These are phyloP conservation scores for Sinotaia quadrata DNA, from an alignment of 2,888 invertebrate species.

Conservation along the genomic window DNA sequence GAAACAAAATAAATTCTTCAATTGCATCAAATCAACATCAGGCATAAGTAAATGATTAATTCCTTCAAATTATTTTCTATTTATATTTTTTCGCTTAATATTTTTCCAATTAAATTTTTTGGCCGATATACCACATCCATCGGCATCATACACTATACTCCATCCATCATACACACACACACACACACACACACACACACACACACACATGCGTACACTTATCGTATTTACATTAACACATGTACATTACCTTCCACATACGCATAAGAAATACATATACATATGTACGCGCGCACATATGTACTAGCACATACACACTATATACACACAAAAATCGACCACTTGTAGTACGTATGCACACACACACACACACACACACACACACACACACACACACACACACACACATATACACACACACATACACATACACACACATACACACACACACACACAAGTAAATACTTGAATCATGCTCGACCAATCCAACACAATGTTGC, in stretches of 20 bases:
- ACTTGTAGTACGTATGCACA: neutral
- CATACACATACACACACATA: neutral
- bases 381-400: conserved; percentile 2
- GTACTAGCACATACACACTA: neutral
- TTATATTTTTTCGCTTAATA: too few relatives aligned
- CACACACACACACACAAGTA: neutral
- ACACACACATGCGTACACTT: too few relatives aligned
- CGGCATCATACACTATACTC: too few relatives aligned
- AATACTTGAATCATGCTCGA: neutral
- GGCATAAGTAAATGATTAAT: too few relatives aligned
- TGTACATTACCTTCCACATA: neutral
- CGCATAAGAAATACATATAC: neutral
- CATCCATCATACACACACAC: neutral
- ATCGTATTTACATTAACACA: too few relatives aligned
- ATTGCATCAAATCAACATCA: too few relatives aligned
- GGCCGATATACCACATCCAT: too few relatives aligned
- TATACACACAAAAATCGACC: too few relatives aligned
- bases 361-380: neutral
- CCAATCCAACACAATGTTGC: neutral
- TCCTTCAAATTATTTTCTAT: too few relatives aligned
- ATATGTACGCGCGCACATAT: neutral
- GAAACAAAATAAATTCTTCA: too few relatives aligned
- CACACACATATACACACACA: neutral
- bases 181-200: conserved; percentile 8
- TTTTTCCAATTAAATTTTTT: too few relatives aligned